phyloP scores from a whole-genome alignment of 2,888 invertebrate genomes.

The Bursaphelenchus okinawaensis region DNA sequence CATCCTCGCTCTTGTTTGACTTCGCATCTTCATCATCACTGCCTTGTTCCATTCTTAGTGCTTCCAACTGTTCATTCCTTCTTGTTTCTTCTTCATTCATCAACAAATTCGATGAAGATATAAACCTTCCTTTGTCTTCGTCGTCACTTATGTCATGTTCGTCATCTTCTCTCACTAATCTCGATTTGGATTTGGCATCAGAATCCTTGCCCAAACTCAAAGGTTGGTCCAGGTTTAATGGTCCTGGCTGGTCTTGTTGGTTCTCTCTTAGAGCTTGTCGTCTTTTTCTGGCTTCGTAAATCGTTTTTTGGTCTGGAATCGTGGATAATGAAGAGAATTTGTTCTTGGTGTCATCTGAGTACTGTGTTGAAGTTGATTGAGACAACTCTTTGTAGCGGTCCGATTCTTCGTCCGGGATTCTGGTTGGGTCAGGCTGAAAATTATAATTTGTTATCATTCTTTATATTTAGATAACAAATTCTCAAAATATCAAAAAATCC shows the following conservation, averaged over 20 bases:
- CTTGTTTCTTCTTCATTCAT: conserved; percentile 47
- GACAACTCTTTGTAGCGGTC: neutral
- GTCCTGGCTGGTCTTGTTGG: conserved; percentile 64
- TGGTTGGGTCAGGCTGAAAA: neutral
- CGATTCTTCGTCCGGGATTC: conserved; percentile 3
- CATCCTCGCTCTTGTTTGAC: conserved; percentile 58
- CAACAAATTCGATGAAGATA: conserved; percentile 40
- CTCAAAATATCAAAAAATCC: neutral
- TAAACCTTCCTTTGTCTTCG: conserved; percentile 40
- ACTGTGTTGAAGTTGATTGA: neutral
- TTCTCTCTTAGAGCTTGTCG: conserved; percentile 77
- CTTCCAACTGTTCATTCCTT: conserved; percentile 43
- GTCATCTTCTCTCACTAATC: conserved; percentile 62
- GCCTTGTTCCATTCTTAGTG: conserved; percentile 44
- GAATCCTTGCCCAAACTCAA: conserved; percentile 10
- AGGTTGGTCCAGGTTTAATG: conserved; percentile 62
- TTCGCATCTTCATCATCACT: conserved; percentile 14
- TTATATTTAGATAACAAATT: too few species aligned
- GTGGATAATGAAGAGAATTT: neutral
- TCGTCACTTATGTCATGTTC: conserved; percentile 60
- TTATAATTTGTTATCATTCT: too few species aligned
- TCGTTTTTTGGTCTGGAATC: conserved; percentile 79
- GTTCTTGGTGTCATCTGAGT: neutral
- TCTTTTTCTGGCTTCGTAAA: conserved; percentile 90
- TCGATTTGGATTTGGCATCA: conserved; percentile 11